Conservation (phyloP, 2,888 invertebrate species). For the Chrysotoxum bicinctum region DNA sequence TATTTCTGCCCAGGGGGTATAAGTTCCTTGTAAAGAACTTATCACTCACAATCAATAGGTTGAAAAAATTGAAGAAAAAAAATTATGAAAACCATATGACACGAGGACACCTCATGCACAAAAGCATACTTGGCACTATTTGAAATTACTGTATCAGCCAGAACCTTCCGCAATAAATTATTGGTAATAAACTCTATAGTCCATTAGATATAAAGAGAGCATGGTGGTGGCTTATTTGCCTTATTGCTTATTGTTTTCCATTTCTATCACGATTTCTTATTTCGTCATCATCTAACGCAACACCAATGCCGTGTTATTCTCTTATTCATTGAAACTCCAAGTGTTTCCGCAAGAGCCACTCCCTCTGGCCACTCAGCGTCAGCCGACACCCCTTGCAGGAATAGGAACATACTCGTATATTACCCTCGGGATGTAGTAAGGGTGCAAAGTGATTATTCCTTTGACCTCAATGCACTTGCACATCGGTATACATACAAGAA, state of each 20-base stretch:
- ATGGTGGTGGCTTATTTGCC: conserved; percentile 8
- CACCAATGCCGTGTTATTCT: background rate
- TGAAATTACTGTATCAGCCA: conserved; percentile 16
- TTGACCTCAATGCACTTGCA: conserved; percentile 57
- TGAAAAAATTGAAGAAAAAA: background rate
- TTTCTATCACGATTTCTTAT: background rate
- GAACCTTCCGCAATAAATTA: conserved; percentile 57
- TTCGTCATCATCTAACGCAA: conserved; percentile 10
- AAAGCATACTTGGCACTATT: background rate
- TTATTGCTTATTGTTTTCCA: background rate
- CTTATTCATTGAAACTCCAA: conserved; percentile 11
- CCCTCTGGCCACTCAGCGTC: background rate
- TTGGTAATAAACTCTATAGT: conserved; percentile 44
- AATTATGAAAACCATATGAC: background rate
- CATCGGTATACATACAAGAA: conserved; percentile 8
- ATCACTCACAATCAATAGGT: conserved; percentile 32
- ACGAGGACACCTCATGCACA: background rate
- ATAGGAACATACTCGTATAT: background rate
- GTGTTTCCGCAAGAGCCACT: conserved; percentile 43
- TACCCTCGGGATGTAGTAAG: background rate
- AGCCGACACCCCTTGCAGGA: background rate
- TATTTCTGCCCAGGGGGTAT: background rate
- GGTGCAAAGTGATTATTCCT: conserved; percentile 46
- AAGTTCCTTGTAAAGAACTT: background rate
- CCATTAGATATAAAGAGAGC: conserved; percentile 14